Percentiles rank a stretch among this genome's conserved stretches.
Evolutionary conservation across 2,888 invertebrate genomes (phyloP).

Genomic region (Nomada flava): DNA sequence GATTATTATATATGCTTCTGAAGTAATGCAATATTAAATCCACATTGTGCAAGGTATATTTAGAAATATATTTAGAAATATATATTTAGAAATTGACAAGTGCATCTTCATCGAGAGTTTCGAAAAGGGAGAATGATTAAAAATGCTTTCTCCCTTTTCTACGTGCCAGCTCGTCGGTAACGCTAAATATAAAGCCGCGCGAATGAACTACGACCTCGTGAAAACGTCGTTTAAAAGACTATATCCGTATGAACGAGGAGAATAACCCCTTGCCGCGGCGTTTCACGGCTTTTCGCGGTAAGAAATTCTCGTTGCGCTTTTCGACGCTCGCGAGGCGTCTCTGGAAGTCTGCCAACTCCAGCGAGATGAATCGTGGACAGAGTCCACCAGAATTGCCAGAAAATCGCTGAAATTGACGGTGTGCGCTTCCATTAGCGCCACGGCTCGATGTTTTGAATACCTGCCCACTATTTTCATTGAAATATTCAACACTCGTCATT

Average conservation of each 20-base stretch:
- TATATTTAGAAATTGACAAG: too few species aligned
- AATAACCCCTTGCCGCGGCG: constrained; percentile 55
- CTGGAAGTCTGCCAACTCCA: constrained; percentile 64
- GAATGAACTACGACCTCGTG: constrained; percentile 65
- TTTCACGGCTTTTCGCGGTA: constrained; percentile 72
- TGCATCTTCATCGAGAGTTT: too few species aligned
- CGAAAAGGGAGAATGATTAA: not conserved
- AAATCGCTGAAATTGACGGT: constrained; percentile 52
- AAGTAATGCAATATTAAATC: too few species aligned
- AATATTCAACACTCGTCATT: not conserved
- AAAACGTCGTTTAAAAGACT: constrained; percentile 63
- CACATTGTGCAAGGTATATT: too few species aligned
- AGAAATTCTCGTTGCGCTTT: constrained; percentile 51
- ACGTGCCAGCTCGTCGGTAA: constrained; percentile 1
- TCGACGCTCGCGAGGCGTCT: constrained; percentile 50
- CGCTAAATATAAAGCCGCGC: constrained; percentile 70
- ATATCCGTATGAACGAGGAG: constrained; percentile 59
- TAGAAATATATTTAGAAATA: too few species aligned
- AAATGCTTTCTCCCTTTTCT: constrained; percentile 3
- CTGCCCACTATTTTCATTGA: not conserved
- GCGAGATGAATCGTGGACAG: constrained; percentile 63
- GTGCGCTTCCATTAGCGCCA: not conserved
- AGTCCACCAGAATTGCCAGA: constrained; percentile 58
- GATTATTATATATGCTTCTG: too few species aligned
- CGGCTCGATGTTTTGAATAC: not conserved